Evolutionary conservation across 1,140 invertebrate species (phyloP).

Genomic region (Portunus trituberculatus): DNA sequence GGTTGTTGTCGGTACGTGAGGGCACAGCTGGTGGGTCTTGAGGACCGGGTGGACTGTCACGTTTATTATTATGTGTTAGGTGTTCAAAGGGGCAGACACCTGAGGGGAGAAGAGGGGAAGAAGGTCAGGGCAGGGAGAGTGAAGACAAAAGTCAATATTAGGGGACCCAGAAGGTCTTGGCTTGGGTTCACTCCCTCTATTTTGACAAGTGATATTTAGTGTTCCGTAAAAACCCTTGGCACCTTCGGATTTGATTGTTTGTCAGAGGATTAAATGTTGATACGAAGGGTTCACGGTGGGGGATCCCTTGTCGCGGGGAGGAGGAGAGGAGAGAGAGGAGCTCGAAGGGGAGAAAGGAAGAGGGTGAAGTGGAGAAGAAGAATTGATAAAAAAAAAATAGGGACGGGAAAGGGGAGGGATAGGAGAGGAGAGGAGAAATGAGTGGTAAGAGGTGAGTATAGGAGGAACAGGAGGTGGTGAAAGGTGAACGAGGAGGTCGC

Average conservation of each 20-base stretch:
- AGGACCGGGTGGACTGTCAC: neutral
- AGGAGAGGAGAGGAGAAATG: too few relatives aligned
- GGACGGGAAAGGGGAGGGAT: too few relatives aligned
- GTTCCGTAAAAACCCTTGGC: neutral
- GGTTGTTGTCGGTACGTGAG: neutral
- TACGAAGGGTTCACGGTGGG: neutral
- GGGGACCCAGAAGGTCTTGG: conserved; percentile 4
- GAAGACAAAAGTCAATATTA: neutral
- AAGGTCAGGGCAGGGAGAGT: neutral
- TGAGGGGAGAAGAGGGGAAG: neutral
- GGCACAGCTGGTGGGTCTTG: neutral
- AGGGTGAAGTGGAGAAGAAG: neutral
- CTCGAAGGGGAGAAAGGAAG: too few relatives aligned
- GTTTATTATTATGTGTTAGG: neutral
- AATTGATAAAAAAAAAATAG: neutral
- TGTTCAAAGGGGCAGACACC: neutral
- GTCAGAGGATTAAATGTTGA: conserved; percentile 22
- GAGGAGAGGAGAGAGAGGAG: neutral
- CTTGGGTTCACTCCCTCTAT: neutral
- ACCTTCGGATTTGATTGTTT: conserved; percentile 1
- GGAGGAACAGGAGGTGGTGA: too few relatives aligned
- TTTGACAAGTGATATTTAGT: conserved; percentile 23
- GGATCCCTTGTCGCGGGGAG: neutral
- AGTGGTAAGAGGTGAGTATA: too few relatives aligned
- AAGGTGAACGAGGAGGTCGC: too few relatives aligned